Evolutionary conservation across 1,140 invertebrate genomes (phyloP).

Genomic region (Pseudomyrmex concolor): DNA sequence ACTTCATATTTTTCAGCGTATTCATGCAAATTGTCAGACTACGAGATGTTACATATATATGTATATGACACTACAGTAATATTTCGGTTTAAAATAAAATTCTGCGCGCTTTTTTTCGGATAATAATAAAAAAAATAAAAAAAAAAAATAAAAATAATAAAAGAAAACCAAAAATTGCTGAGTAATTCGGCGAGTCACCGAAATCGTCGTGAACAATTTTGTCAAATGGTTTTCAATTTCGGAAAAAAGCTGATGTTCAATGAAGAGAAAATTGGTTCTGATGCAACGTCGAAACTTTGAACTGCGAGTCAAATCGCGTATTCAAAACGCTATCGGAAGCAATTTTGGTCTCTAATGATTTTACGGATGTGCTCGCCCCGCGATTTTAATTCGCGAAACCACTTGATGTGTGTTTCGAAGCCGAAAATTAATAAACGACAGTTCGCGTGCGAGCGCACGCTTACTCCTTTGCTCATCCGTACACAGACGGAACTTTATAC

Average conservation of each 20-base stretch:
- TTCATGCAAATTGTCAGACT: no score
- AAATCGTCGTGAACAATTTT: no score
- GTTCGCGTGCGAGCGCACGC: slow-evolving; percentile 28
- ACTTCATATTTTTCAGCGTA: no score
- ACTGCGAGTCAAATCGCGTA: not conserved
- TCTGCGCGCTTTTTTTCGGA: no score
- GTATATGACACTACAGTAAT: no score
- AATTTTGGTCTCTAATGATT: slow-evolving; percentile 26
- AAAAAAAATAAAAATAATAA: no score
- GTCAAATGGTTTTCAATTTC: no score
- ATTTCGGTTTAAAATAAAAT: no score
- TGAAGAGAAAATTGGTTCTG: not conserved
- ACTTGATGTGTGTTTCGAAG: not conserved
- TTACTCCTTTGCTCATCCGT: slow-evolving; percentile 34
- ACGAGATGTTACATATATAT: no score
- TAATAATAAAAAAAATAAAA: no score
- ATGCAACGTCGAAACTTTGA: not conserved
- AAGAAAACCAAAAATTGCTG: no score
- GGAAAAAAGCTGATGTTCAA: not conserved
- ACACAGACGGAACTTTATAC: slow-evolving; percentile 40
- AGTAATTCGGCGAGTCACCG: no score
- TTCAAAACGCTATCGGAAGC: not conserved
- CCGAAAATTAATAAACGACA: slow-evolving; percentile 49
- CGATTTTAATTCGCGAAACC: not conserved
- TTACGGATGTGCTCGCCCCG: not conserved